Evolutionary conservation across 2,113 vertebrate genomes (phyloP).

Genomic region (Coptodon bakossiorum): DNA sequence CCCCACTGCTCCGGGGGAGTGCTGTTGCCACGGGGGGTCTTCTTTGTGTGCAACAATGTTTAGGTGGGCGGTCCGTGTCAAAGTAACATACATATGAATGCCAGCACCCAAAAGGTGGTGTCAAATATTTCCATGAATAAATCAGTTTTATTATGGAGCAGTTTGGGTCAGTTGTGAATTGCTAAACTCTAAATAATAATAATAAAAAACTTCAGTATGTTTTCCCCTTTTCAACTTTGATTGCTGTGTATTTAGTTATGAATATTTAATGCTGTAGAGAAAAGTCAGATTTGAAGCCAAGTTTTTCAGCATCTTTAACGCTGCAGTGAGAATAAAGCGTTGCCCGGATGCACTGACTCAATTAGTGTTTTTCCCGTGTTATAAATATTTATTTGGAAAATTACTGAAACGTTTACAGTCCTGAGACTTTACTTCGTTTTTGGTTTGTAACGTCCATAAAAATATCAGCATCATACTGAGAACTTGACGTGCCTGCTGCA

Average conservation of each 20-base stretch:
- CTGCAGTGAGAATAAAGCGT: background rate
- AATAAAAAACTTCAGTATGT: background rate
- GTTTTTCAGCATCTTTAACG: background rate
- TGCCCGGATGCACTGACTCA: background rate
- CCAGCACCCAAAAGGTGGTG: background rate
- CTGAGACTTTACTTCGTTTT: background rate
- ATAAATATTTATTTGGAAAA: slow-evolving; percentile 2
- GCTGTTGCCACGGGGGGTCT: background rate
- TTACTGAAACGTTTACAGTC: background rate
- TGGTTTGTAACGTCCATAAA: background rate
- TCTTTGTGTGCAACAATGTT: background rate
- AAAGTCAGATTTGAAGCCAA: background rate
- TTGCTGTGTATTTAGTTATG: background rate
- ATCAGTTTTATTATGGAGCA: background rate
- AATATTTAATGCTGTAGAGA: background rate
- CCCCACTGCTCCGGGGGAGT: background rate
- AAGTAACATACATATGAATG: background rate
- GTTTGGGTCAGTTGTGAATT: background rate
- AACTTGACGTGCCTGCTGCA: background rate
- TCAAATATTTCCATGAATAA: background rate
- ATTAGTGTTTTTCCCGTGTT: background rate
- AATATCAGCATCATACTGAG: background rate
- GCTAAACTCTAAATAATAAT: background rate
- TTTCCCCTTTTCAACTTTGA: background rate
- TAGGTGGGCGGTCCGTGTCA: background rate